Evolutionary conservation across 2,888 invertebrate species (phyloP).

Genomic region (Ophion obscuratus): DNA sequence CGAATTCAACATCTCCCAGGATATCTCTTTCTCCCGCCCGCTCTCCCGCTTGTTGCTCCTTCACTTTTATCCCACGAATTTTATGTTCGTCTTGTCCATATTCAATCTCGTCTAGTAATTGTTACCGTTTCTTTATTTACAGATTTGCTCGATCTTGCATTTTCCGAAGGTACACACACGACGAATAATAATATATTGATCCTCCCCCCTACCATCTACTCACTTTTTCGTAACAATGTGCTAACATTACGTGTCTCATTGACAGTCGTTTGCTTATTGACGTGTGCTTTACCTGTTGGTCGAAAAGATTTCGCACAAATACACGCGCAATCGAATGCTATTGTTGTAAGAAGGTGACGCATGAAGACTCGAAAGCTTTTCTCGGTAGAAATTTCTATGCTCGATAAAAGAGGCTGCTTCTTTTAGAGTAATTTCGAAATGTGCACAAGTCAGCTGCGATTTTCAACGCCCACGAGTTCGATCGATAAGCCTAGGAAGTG

Average conservation of each 20-base stretch:
- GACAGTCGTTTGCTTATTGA: constrained; percentile 5
- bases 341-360: background rate
- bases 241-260: background rate
- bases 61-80: background rate
- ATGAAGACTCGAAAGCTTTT: background rate
- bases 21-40: too few relatives aligned
- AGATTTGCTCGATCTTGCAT: constrained; percentile 81
- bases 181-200: constrained; percentile 30
- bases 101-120: constrained; percentile 36
- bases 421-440: background rate
- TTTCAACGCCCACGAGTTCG: background rate
- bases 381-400: background rate
- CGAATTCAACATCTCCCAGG: too few relatives aligned
- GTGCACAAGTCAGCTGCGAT: background rate
- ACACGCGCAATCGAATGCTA: background rate
- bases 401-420: background rate
- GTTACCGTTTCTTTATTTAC: constrained; percentile 75
- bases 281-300: background rate
- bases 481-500: background rate
- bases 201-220: background rate
- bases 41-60: background rate
- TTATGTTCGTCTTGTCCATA: background rate
- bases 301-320: background rate
- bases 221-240: background rate
- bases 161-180: constrained; percentile 77